These are phyloP conservation scores for Anastatus disparis DNA, from an alignment of 1,140 invertebrate genomes.

Conservation along the genomic window DNA sequence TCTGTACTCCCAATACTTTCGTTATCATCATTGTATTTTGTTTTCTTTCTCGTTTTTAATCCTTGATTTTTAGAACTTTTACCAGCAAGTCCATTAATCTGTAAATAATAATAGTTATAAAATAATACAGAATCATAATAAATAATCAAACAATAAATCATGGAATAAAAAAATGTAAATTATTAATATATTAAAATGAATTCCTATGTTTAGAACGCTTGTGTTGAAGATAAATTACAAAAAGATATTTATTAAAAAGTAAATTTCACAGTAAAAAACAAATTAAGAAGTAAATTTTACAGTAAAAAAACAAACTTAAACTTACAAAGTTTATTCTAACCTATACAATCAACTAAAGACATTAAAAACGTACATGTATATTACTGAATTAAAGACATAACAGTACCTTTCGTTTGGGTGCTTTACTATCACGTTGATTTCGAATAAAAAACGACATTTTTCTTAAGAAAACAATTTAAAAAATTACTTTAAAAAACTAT, in stretches of 20 bases:
- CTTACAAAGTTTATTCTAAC: conserved; percentile 36
- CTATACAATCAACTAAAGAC: conserved; percentile 24
- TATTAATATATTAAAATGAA: too few species aligned
- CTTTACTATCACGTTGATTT: conserved; percentile 43
- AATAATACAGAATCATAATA: neutral
- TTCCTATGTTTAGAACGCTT: too few species aligned
- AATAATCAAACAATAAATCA: neutral
- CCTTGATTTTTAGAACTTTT: conserved; percentile 35
- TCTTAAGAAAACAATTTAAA: neutral
- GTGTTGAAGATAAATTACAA: too few species aligned
- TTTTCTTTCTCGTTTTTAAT: conserved; percentile 16
- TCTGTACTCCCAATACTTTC: conserved; percentile 61
- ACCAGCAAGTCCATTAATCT: conserved; percentile 44
- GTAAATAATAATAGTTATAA: conserved; percentile 16
- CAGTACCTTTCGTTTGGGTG: conserved; percentile 54
- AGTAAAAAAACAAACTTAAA: neutral
- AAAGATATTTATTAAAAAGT: too few species aligned
- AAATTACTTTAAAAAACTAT: neutral
- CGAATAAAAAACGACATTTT: conserved; percentile 59
- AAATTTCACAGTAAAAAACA: neutral
- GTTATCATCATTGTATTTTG: conserved; percentile 43
- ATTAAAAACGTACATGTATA: conserved; percentile 13
- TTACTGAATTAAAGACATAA: too few species aligned
- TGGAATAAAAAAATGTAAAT: conserved; percentile 14
- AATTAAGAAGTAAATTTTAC: conserved; percentile 24